Conservation (phyloP, 2,888 invertebrate genomes). For the Morpho helenor region DNA sequence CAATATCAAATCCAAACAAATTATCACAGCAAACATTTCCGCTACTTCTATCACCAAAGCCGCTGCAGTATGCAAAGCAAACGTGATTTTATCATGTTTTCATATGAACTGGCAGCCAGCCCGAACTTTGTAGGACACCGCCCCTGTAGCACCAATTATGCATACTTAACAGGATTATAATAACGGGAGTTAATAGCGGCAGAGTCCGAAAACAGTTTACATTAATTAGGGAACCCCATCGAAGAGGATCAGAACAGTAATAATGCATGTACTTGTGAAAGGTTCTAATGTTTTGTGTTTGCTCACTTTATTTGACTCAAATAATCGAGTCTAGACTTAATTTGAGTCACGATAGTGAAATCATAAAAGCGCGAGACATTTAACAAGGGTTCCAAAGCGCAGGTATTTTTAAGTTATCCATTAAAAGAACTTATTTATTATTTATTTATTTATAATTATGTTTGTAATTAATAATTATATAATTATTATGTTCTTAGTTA, state of each 20-base stretch:
- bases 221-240: slow-evolving; percentile 16
- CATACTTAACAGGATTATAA: slow-evolving; percentile 17
- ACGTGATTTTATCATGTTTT: slow-evolving; percentile 3
- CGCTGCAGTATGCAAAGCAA: background rate
- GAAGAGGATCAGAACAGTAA: slow-evolving; percentile 14
- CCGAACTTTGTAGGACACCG: slow-evolving; percentile 12
- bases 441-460: too few relatives aligned
- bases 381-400: too few relatives aligned
- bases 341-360: too few relatives aligned
- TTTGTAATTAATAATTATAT: too few relatives aligned
- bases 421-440: too few relatives aligned
- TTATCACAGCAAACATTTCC: background rate
- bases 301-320: too few relatives aligned
- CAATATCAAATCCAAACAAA: too few relatives aligned
- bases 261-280: slow-evolving; percentile 2
- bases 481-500: too few relatives aligned
- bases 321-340: too few relatives aligned
- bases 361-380: too few relatives aligned
- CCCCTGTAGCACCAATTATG: slow-evolving; percentile 8
- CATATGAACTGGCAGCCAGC: slow-evolving; percentile 10
- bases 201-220: slow-evolving; percentile 14
- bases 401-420: too few relatives aligned
- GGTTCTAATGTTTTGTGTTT: too few relatives aligned
- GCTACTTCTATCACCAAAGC: background rate
- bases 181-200: slow-evolving; percentile 16